Evolutionary conservation across 2,888 invertebrate genomes (phyloP).

Genomic region (Brachylomia viminalis): DNA sequence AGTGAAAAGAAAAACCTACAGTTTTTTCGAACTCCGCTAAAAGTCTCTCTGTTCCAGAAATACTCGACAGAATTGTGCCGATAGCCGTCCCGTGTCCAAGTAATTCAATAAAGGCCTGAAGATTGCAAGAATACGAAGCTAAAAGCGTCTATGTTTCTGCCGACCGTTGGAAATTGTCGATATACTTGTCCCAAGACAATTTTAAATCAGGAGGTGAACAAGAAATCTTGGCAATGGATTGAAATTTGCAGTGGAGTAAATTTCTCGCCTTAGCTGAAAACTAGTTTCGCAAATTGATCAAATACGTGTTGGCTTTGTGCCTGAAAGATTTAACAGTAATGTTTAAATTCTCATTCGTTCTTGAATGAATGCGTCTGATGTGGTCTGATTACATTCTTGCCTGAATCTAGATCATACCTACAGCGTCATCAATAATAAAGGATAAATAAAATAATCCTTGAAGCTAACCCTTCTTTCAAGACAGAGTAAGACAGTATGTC

Average conservation of each 20-base stretch:
- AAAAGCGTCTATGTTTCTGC: constrained; percentile 30
- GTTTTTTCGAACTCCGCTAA: neutral
- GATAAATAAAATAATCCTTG: too few relatives aligned
- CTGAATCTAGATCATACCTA: neutral
- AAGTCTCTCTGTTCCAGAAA: constrained; percentile 24
- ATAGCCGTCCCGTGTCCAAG: constrained; percentile 17
- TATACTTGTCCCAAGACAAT: constrained; percentile 29
- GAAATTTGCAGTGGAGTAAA: constrained; percentile 4
- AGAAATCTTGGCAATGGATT: constrained; percentile 21
- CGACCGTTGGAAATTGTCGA: constrained; percentile 13
- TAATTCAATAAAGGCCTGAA: constrained; percentile 47
- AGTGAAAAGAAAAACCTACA: neutral
- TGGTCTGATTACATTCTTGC: constrained; percentile 13
- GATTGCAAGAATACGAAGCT: constrained; percentile 24
- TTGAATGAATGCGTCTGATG: neutral
- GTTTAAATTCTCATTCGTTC: neutral
- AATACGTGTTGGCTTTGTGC: constrained; percentile 5
- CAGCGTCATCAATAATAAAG: too few relatives aligned
- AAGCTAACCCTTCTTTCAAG: too few relatives aligned
- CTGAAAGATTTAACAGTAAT: constrained; percentile 8
- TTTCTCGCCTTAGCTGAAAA: neutral
- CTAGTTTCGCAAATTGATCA: constrained; percentile 25
- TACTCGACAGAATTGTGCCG: constrained; percentile 35
- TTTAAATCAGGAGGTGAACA: constrained; percentile 12
- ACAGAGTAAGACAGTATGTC: too few relatives aligned